Base-by-base conservation (phyloP, 2,888 invertebrate genomes). In the Halictus ligatus region DNA sequence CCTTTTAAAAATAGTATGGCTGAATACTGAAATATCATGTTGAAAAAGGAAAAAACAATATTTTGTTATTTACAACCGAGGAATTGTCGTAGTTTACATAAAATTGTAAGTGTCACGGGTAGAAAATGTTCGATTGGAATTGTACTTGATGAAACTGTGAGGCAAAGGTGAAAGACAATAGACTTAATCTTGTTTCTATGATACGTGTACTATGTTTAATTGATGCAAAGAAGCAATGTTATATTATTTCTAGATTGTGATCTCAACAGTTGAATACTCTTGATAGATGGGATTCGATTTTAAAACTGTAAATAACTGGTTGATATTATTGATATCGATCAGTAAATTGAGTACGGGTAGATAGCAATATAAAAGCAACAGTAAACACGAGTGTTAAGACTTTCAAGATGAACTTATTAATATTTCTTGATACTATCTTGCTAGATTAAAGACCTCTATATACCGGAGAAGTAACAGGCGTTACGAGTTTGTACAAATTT, bases 101-200 rank as follows among this genome's bases (percentile, higher is more conserved):
- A 84, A 83, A 85, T 78, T 71, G 21, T 71, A 83, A 78, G 79
- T 72, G 50, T 81, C 76, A 80, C 80, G 74, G 78, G 73, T 74
- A 60, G 78, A 48, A 64, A 77, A 48, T 77, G 71, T 75, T 78
- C 60, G 43, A 71, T 67, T 67, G 73, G 64, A 80, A 80, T 81
- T 78, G 74, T 72, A 80, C 60, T 78, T 43, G 73, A 43, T 81
- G 60, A 81, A 81, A 81, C 64, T 54, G 75, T 50, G 69, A 80
- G 58, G 35, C 50, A 71, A 73, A 77, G 78, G 73, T 25, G 58
- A 75, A 67, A 73, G 35, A 69, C 50, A 78, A 40, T 76, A 64
- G 64, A 46, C 43, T 67, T 21, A 67, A 35, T 15, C 35, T 76
- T 76, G 67, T 76, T 67, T 48, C 21, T 12, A n/a, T 48, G 64